Conservation (phyloP, 2,888 invertebrate genomes). For the Cheilosia grossa region DNA sequence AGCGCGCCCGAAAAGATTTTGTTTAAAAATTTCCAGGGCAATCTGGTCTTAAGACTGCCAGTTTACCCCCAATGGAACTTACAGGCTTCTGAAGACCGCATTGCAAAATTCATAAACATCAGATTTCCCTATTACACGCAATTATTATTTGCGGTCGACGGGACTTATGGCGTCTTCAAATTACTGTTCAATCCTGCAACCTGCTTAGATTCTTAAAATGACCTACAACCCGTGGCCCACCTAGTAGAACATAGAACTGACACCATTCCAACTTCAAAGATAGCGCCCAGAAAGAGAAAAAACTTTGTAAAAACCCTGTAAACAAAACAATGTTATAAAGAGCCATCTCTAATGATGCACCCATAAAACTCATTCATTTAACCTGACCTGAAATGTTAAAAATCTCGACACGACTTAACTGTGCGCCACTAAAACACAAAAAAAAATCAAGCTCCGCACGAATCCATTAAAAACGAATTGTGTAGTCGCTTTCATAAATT, state of each 20-base stretch:
- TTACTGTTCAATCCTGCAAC: too few relatives aligned
- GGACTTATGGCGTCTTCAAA: too few relatives aligned
- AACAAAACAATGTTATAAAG: constrained; percentile 4
- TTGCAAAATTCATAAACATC: too few relatives aligned
- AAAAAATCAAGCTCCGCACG: constrained; percentile 11
- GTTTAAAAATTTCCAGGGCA: too few relatives aligned
- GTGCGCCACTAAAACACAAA: background rate
- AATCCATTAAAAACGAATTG: constrained; percentile 13
- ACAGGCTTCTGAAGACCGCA: too few relatives aligned
- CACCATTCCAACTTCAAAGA: background rate
- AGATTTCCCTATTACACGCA: too few relatives aligned
- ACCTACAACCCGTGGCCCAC: background rate
- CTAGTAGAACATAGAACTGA: background rate
- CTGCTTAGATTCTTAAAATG: too few relatives aligned
- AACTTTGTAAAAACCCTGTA: constrained; percentile 8
- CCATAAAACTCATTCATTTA: constrained; percentile 36
- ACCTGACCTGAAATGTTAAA: background rate
- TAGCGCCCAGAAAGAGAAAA: background rate
- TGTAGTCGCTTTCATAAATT: constrained; percentile 23
- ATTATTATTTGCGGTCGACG: too few relatives aligned
- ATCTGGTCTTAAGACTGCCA: too few relatives aligned
- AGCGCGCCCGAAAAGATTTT: too few relatives aligned
- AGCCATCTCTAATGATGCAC: constrained; percentile 11
- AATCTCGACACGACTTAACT: background rate
- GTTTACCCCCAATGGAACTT: too few relatives aligned